Evolutionary conservation across 2,113 vertebrate species (phyloP), one percentile per base, ranked within the genome.

Genomic region (Hirundichthys speculiger): DNA sequence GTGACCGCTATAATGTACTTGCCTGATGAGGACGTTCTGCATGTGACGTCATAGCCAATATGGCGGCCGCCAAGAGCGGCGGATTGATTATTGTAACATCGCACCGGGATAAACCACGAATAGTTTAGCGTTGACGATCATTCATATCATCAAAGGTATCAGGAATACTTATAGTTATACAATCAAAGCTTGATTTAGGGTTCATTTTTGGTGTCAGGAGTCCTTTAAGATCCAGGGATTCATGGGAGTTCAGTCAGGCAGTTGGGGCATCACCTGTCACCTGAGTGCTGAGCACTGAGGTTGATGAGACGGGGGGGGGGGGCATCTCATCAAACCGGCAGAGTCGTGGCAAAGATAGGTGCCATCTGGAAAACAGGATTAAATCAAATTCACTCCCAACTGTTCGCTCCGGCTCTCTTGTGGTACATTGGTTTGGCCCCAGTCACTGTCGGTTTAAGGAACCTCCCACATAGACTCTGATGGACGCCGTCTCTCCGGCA

Each of bases 221-320:
- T n/a, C n/a, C n/a, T n/a, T 63, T 41, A 60, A 13, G 18, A 13
- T 38, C 12, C 16, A 27, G 40, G 24, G 42, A 43, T 20, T 34
- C 24, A 34, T 14, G 12, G 24, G 18, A 18, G 52, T 55, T 21
- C 60, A 67, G 25, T 57, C 43, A 49, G 60, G 62, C 65, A 68
- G 56, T 66, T 63, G 64, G 70, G 59, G 45, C 49, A 54, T 61
- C 10, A 14, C 79, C 66, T 61, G 56, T 48, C 55, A 71, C 85
- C 70, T 63, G 42, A 68, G 43, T 56, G 56, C 72, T 64, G 56
- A 79, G 71, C 58, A 19, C 71, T 51, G 55, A 50, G 73, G 73
- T 84, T 84, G 79, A 75, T 78, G 67, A 66, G 64, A 64, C 25
- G 46, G 53, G 22, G 16, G 25, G 50, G 20, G 42, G 54, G 34